Percentiles rank a stretch among this genome's conserved stretches.
Evolutionary conservation across 2,113 vertebrate genomes (phyloP).

Genomic region (Ophthalmolycus amberensis): DNA sequence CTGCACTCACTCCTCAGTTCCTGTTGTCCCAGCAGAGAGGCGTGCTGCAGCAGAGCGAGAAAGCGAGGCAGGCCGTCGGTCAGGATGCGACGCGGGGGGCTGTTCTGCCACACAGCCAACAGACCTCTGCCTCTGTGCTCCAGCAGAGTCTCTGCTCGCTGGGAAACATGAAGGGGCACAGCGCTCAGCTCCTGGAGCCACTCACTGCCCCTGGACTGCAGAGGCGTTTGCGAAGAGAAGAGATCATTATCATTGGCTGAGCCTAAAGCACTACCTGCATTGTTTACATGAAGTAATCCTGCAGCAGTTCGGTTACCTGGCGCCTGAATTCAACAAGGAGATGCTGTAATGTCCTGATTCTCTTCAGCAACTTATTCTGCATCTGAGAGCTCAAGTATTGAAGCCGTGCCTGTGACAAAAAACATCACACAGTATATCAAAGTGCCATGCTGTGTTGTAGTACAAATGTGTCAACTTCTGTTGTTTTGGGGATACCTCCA

Average conservation of each 20-base stretch:
- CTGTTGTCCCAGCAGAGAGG: conserved; percentile 81
- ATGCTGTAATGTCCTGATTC: conserved; percentile 75
- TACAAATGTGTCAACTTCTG: background rate
- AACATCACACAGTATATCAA: background rate
- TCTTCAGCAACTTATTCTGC: conserved; percentile 77
- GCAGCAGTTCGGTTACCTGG: conserved; percentile 69
- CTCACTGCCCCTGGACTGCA: conserved; percentile 76
- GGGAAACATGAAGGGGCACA: conserved; percentile 64
- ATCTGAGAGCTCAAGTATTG: conserved; percentile 75
- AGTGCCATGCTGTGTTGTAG: background rate
- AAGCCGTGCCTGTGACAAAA: conserved; percentile 76
- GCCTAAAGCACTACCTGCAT: background rate
- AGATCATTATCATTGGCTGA: background rate
- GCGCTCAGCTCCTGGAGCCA: conserved; percentile 77
- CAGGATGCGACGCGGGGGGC: conserved; percentile 65
- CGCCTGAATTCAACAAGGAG: conserved; percentile 75
- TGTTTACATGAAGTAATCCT: background rate
- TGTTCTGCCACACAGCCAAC: conserved; percentile 75
- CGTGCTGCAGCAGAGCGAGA: conserved; percentile 77
- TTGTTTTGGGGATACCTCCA: conserved; percentile 72
- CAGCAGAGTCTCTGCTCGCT: conserved; percentile 70
- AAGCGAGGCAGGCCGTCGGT: conserved; percentile 72
- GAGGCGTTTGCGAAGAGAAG: background rate
- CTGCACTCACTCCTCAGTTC: conserved; percentile 87
- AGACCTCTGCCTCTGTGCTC: conserved; percentile 23